Evolutionary conservation across 2,113 vertebrate species (phyloP).

Genomic region (Mormyrus iriodes): DNA sequence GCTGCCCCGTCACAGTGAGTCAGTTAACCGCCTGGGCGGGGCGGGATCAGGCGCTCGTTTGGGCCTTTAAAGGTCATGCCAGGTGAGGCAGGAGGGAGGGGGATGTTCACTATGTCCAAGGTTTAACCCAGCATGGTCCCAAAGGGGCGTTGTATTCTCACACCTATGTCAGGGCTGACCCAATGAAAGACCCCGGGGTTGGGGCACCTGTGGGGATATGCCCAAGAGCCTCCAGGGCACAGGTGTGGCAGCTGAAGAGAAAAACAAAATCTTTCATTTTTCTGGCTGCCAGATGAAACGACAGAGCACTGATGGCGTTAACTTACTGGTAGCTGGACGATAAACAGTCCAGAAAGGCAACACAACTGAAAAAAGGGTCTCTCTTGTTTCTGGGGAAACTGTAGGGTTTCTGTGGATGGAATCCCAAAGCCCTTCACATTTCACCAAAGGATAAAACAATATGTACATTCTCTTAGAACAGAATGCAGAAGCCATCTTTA

Average conservation of each 20-base stretch:
- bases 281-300: conserved; percentile 7
- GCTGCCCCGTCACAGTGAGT: background rate
- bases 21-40: background rate
- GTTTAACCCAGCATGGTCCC: background rate
- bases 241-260: background rate
- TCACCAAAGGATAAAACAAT: conserved; percentile 58
- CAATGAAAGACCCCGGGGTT: background rate
- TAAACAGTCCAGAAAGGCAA: conserved; percentile 82
- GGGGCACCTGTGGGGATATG: background rate
- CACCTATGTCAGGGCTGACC: background rate
- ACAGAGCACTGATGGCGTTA: conserved; percentile 40
- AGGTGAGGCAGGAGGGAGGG: background rate
- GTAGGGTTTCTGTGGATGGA: conserved; percentile 84
- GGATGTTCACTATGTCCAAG: background rate
- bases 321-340: conserved; percentile 64
- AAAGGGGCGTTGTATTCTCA: background rate
- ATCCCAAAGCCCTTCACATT: conserved; percentile 67
- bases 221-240: background rate
- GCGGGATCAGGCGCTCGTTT: background rate
- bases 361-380: conserved; percentile 64
- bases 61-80: background rate
- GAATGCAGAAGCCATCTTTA: conserved; percentile 6
- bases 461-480: background rate
- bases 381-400: conserved; percentile 50
- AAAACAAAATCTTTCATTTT: background rate